Evolutionary conservation across 2,113 vertebrate species (phyloP), one percentile per base, ranked within the genome.

Genomic region (Pristiophorus japonicus): DNA sequence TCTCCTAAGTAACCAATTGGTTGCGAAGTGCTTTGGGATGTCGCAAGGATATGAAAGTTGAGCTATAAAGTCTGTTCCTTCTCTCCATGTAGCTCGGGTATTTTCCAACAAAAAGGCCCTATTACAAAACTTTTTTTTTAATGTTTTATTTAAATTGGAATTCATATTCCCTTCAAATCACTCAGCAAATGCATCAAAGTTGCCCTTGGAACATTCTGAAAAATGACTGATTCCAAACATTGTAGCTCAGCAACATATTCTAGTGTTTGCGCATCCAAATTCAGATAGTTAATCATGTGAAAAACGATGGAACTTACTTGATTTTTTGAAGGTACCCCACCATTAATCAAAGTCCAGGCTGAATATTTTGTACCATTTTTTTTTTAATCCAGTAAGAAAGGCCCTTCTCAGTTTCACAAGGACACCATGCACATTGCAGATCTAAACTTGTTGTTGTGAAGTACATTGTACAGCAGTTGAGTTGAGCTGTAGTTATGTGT

Each of bases 401-500:
- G 88, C 88, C 34, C 18, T n/a, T 62, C 59, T 63, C 59, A 5
- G 20, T 63, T 62, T 91, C 59, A 91, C 27, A 59, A 47, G 85
- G 85, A 30, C 24, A 59, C 87, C 14, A 59, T n/a, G 34, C 59
- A 63, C 18, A 20, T 1, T 63, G n/a, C 59, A 92, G n/a, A 38
- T 92, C n/a, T 92, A 38, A 65, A 92, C 88, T 63, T 92, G 59
- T 63, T 92, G 59, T 62, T n/a, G 38, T 12, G 34, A 62, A n/a
- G n/a, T 38, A 38, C 34, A 38, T 62, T 8, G 88, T 24, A 30
- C 24, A n/a, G 88, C 20, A 92, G 55, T n/a, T 90, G 14, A 34
- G 47, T 90, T 27, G 87, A 90, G 34, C 34, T 90, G 87, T 62
- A 90, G 51, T 90, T 51, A 90, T 90, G 51, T n/a, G 30, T 90